Base-by-base conservation (phyloP, 2,797 vertebrate species). In the Megaceryle alcyon region DNA sequence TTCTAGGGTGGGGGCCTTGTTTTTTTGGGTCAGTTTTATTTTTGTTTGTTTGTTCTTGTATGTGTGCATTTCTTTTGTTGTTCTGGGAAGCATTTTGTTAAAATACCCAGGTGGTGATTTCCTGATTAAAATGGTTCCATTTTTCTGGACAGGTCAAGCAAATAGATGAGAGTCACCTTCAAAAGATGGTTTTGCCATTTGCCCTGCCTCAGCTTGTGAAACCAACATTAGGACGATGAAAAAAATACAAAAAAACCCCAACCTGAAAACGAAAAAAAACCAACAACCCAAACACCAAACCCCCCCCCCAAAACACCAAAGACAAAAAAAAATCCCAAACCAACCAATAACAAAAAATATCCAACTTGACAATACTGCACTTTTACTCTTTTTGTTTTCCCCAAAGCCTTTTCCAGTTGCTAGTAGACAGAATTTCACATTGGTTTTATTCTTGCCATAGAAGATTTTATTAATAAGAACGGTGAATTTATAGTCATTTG, bases 401-500 rank as follows among this genome's bases (percentile, higher is more conserved):
- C 29, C 4, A 3, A 84, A 88, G 7, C 6, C 28, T 83, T 97
- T 96, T 88, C 51, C 77, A 80, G 2, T 69, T 90, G 59, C 78
- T 90, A 21, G n/a, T 64, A 94, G 82, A 63, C 16, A 59, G 39
- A 87, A 61, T 65, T 51, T 88, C 46, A 28, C 28, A 29, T 48
- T n/a, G 54, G 33, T 93, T 88, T 90, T 92, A 69, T 26, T 28
- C 28, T 43, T 4, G 6, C 43, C 13, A 22, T 23, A 66, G 60
- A 72, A 88, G 65, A 66, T 76, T 78, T 90, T 82, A 35, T 78
- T 54, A 56, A 51, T 85, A 80, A 86, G 49, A 41, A 63, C 12
- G 28, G 39, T 80, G 64, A 89, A 88, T 94, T 95, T 88, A 9
- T 92, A 87, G 46, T 95, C 48, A 56, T 86, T 92, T 96, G 89